These are phyloP conservation scores for Myotis brandtii DNA, from an alignment of 2,113 vertebrate genomes.

Conservation along the genomic window DNA sequence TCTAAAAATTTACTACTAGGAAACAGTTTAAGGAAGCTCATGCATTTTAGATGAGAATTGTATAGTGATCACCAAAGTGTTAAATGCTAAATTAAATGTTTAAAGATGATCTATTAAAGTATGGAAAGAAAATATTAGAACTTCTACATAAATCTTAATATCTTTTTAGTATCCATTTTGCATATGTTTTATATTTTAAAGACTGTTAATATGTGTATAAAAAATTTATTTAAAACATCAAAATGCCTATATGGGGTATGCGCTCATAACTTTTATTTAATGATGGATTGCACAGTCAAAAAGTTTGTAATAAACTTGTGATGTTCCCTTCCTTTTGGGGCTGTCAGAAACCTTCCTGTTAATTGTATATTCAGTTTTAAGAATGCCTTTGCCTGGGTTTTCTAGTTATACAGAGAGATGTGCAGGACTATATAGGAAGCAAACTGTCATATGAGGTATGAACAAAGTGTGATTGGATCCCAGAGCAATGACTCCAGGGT, in stretches of 20 bases:
- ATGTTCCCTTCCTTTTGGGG: not conserved
- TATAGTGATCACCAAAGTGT: not conserved
- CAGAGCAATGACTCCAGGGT: not conserved
- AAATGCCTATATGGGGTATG: not conserved
- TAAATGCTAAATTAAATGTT: not conserved
- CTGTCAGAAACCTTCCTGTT: not conserved
- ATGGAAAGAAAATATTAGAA: not conserved
- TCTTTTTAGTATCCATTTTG: not conserved
- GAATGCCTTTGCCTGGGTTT: not conserved
- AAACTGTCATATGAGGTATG: not conserved
- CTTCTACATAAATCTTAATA: not conserved
- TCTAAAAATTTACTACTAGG: not conserved
- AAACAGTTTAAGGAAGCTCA: not conserved
- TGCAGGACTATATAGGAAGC: not conserved
- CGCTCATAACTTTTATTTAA: not conserved
- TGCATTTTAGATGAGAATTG: not conserved
- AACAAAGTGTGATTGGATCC: not conserved
- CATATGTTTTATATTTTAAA: conserved; percentile 15
- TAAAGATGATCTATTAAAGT: not conserved
- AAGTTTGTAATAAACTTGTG: not conserved
- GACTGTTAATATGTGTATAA: not conserved
- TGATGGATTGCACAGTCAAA: not conserved
- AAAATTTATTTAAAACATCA: not conserved
- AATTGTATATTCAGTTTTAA: not conserved
- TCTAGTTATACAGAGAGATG: not conserved